A percentile compares a stretch with the other conserved stretches of the same genome.
phyloP scores from a whole-genome alignment of 2,113 vertebrate species.

The Scomber scombrus region DNA sequence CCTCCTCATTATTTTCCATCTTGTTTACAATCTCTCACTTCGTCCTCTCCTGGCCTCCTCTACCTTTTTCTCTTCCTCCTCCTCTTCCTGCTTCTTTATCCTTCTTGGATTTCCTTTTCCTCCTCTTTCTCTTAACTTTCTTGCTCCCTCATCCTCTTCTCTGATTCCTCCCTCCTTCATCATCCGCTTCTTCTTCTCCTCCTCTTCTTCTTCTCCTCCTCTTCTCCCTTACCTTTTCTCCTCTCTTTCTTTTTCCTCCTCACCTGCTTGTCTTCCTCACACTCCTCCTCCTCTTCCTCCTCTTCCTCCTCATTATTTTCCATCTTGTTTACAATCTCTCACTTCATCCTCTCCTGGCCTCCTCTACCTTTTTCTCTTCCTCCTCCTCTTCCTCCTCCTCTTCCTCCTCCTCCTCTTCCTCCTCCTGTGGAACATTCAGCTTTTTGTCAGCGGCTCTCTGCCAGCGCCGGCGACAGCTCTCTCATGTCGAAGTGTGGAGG shows the following conservation, averaged over 20 bases:
- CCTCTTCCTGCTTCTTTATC: background rate
- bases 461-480: slow-evolving; percentile 24
- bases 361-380: background rate
- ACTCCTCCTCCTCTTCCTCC: background rate
- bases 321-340: background rate
- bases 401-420: background rate
- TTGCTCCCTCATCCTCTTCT: too few relatives aligned
- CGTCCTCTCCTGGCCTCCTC: background rate
- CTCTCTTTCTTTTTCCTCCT: too few relatives aligned
- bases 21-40: background rate
- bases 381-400: background rate
- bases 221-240: too few relatives aligned
- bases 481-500: slow-evolving; percentile 37
- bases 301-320: background rate
- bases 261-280: too few relatives aligned
- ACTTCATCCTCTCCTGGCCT: background rate
- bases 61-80: too few relatives aligned
- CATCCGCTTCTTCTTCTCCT: too few relatives aligned
- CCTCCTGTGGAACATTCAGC: slow-evolving; percentile 21
- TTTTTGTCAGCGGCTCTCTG: slow-evolving; percentile 33
- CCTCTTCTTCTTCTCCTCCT: too few relatives aligned
- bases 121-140: too few relatives aligned
- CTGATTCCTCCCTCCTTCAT: too few relatives aligned
- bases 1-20: background rate
- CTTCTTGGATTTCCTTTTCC: too few relatives aligned